phyloP scores from a whole-genome alignment of 2,797 vertebrate genomes.

The Tarsius wallacei region DNA sequence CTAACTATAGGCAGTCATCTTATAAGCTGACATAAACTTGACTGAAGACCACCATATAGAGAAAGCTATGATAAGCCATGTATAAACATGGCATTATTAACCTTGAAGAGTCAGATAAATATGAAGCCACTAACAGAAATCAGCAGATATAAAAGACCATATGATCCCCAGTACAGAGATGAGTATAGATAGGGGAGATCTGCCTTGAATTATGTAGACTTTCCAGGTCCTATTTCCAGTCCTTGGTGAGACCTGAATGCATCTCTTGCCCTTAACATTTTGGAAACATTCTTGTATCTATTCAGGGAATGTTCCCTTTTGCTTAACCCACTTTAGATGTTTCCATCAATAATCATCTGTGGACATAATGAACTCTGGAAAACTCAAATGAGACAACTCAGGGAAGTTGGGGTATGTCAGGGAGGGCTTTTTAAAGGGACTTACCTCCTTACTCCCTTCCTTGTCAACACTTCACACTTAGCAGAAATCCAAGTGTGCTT shows the following conservation, averaged over 20 bases:
- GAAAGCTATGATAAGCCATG: not conserved
- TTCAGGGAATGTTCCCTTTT: not conserved
- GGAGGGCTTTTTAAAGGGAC: not conserved
- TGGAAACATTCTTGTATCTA: not conserved
- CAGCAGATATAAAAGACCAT: not conserved
- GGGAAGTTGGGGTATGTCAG: not conserved
- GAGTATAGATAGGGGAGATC: not conserved
- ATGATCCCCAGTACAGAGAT: not conserved
- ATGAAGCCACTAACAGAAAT: slow-evolving; percentile 4
- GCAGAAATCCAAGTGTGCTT: slow-evolving; percentile 10
- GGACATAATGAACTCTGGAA: not conserved
- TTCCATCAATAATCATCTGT: not conserved
- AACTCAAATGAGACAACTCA: not conserved
- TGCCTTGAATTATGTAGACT: not conserved
- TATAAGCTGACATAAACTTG: slow-evolving; percentile 7
- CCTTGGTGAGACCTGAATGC: not conserved
- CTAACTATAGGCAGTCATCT: not conserved
- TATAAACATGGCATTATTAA: slow-evolving; percentile 2
- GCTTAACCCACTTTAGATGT: slow-evolving; percentile 6
- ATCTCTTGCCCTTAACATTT: not conserved
- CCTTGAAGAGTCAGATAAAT: slow-evolving; percentile 23
- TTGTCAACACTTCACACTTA: not conserved
- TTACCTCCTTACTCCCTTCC: not conserved
- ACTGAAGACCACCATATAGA: slow-evolving; percentile 25
- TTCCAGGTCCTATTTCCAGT: not conserved